Conservation (phyloP, 2,113 vertebrate species). For the Spea bombifrons region DNA sequence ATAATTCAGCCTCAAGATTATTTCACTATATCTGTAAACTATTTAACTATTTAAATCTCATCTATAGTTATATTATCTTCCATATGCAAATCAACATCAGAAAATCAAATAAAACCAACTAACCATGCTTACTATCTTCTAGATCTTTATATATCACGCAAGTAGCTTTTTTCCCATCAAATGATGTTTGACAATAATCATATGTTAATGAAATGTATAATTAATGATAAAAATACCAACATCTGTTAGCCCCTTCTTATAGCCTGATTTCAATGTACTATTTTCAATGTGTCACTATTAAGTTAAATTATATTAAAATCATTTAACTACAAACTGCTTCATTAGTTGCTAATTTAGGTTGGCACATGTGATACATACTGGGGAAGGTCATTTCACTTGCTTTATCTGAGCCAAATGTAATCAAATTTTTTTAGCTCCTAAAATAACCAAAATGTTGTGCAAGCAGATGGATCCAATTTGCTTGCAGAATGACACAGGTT, state of each 20-base stretch:
- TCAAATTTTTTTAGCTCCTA: conserved; percentile 55
- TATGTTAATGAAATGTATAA: conserved; percentile 81
- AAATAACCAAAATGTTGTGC: conserved; percentile 44
- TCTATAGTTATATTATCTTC: conserved; percentile 38
- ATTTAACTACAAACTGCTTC: conserved; percentile 73
- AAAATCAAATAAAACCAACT: conserved; percentile 60
- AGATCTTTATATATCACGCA: conserved; percentile 63
- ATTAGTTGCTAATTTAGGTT: conserved; percentile 67
- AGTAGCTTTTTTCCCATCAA: conserved; percentile 61
- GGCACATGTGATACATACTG: conserved; percentile 55
- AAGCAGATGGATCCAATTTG: conserved; percentile 52
- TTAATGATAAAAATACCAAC: conserved; percentile 80
- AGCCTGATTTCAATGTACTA: conserved; percentile 66
- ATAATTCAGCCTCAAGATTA: neutral
- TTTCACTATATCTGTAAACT: neutral
- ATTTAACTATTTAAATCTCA: conserved; percentile 1
- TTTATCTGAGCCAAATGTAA: conserved; percentile 55
- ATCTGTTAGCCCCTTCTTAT: conserved; percentile 75
- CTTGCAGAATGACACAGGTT: conserved; percentile 37
- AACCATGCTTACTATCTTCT: conserved; percentile 55
- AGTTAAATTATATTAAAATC: conserved; percentile 76
- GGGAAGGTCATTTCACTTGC: conserved; percentile 50
- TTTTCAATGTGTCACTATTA: conserved; percentile 73
- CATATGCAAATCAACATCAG: conserved; percentile 54
- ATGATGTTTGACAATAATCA: conserved; percentile 74